These are phyloP conservation scores for Oxytorus armatus DNA, from an alignment of 2,888 invertebrate genomes.

Conservation along the genomic window DNA sequence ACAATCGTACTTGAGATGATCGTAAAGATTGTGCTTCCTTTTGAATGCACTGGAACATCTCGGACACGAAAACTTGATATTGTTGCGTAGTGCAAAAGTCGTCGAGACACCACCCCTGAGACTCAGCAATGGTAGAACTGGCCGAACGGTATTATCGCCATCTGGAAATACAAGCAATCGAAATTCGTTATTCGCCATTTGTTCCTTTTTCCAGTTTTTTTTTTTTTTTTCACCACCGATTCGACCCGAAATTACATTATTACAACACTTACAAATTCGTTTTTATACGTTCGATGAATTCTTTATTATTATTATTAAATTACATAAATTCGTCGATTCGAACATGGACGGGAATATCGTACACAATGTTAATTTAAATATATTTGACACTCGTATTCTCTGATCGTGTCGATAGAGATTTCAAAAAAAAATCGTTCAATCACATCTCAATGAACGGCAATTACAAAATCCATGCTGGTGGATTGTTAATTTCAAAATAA, in stretches of 20 bases:
- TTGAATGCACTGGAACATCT: slow-evolving; percentile 42
- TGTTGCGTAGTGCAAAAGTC: slow-evolving; percentile 62
- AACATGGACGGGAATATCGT: slow-evolving; percentile 34
- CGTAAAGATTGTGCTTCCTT: slow-evolving; percentile 49
- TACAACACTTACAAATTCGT: neutral
- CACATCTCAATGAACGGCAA: neutral
- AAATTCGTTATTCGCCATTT: neutral
- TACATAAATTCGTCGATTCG: neutral
- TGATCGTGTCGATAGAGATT: neutral
- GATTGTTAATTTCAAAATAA: neutral
- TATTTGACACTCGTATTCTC: slow-evolving; percentile 1
- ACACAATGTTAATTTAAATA: slow-evolving; percentile 11
- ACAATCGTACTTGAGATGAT: slow-evolving; percentile 71
- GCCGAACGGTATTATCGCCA: neutral
- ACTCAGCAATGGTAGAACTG: neutral
- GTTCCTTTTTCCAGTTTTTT: neutral
- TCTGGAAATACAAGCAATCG: slow-evolving; percentile 35
- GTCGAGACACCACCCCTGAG: slow-evolving; percentile 39
- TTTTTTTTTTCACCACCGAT: too few relatives aligned
- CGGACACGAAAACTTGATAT: slow-evolving; percentile 59
- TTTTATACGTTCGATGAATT: neutral
- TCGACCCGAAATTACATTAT: neutral
- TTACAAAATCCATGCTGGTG: neutral
- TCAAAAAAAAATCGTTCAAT: neutral
- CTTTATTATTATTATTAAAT: slow-evolving; percentile 21